These are phyloP conservation scores for Cyanocitta stelleri DNA, from an alignment of 2,113 vertebrate species.

Conservation along the genomic window DNA sequence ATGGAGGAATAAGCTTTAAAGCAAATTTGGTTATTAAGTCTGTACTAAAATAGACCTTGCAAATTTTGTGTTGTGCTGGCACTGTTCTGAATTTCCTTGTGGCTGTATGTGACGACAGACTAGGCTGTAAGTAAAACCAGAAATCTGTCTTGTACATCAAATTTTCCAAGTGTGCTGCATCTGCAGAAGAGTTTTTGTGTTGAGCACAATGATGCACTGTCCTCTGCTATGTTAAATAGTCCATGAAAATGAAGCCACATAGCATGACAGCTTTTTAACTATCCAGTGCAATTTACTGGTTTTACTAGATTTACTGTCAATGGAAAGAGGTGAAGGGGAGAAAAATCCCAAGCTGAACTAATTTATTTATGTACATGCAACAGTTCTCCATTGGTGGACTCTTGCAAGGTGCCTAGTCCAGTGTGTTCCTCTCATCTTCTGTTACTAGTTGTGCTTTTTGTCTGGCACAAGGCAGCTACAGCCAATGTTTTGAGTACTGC, in stretches of 20 bases:
- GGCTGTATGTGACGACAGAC: neutral
- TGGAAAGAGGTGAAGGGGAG: neutral
- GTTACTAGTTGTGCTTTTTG: neutral
- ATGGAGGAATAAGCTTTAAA: neutral
- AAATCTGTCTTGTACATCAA: neutral
- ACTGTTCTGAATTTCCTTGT: neutral
- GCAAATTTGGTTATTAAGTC: neutral
- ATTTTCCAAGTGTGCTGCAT: neutral
- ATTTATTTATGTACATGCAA: neutral
- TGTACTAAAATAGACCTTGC: neutral
- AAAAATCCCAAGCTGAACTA: no score
- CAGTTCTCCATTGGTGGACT: neutral
- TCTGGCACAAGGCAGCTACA: neutral
- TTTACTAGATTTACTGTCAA: neutral
- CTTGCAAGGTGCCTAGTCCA: neutral
- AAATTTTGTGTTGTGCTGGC: neutral
- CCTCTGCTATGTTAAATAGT: neutral
- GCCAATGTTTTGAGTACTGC: neutral
- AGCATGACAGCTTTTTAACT: neutral
- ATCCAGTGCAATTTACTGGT: neutral
- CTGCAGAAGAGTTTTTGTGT: neutral
- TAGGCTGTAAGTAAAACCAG: neutral
- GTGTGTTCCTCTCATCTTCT: neutral
- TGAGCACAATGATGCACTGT: neutral
- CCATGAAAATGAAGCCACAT: neutral